Evolutionary conservation across 2,888 invertebrate genomes (phyloP), one percentile per base, ranked within the genome.

Genomic region (Stenichneumon culpator): DNA sequence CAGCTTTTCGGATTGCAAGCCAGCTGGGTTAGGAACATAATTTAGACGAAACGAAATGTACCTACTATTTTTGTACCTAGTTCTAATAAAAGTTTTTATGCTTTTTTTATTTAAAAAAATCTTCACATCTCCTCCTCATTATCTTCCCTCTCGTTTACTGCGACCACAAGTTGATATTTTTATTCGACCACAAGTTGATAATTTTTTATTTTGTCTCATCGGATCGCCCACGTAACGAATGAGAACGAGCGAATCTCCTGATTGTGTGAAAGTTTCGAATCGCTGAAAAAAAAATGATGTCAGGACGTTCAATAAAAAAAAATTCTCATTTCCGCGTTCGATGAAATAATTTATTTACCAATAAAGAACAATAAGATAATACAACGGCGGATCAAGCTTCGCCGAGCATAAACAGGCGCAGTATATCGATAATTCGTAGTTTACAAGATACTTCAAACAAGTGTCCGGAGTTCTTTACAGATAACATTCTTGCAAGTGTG

Each of bases 51-150:
- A 89, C 89, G 90, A 88, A 90, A 92, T 93, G 92, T 93, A 92
- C 90, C 92, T 92, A 92, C 89, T 92, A 93, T 92, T 92, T 93
- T 93, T 93, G 91, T 92, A 93, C 90, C 89, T 92, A 92, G 91
- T 90, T 91, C 89, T 92, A 92, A 92, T 92, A 92, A 92, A 93
- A 90, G 90, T 92, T 92, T 93, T 91, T 93, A 93, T 92, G 92
- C 92, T 92, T 92, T 92, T 92, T 92, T 87, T 87, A 89, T 88
- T 89, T 88, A 88, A 83, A 80, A 80, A 74, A 73, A 83, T 19
- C 4, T 63, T 7, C 25, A 16, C 11, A 63, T 32, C 28, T 63
- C 25, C n/a, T 63, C 32, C 63, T 63, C 28, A 32, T 32, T 63
- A 28, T n/a, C 32, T 32, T 63, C 32, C 63, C 32, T 28, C 60